phyloP scores from a whole-genome alignment of 2,888 invertebrate species.

The Lycaena phlaeas region DNA sequence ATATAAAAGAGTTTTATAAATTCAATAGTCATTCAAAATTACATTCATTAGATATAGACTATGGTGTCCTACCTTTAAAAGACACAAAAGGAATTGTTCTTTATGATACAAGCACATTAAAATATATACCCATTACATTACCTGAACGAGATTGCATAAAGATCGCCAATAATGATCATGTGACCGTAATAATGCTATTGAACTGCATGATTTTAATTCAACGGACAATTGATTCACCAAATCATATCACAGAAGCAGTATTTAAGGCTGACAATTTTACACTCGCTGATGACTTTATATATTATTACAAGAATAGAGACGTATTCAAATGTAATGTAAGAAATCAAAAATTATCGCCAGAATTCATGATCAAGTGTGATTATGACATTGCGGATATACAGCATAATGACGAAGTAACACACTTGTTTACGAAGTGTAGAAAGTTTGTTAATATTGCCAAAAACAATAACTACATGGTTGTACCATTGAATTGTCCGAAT shows the following conservation, averaged over 20 bases:
- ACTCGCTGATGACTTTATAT: slow-evolving; percentile 31
- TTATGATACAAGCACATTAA: slow-evolving; percentile 41
- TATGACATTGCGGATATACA: slow-evolving; percentile 48
- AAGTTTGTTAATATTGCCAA: slow-evolving; percentile 37
- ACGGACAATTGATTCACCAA: slow-evolving; percentile 31
- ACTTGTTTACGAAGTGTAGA: slow-evolving; percentile 48
- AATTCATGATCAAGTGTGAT: slow-evolving; percentile 34
- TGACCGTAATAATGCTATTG: slow-evolving; percentile 35
- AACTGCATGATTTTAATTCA: slow-evolving; percentile 41
- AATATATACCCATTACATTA: slow-evolving; percentile 43
- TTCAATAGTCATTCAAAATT: too few species aligned
- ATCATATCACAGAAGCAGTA: slow-evolving; percentile 34
- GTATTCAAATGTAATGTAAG: slow-evolving; percentile 38
- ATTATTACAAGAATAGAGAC: slow-evolving; percentile 39
- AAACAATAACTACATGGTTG: slow-evolving; percentile 24
- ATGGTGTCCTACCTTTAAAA: slow-evolving; percentile 43
- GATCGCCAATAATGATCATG: slow-evolving; percentile 41
- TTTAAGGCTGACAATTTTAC: slow-evolving; percentile 47
- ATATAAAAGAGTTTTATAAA: slow-evolving; percentile 40
- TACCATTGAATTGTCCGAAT: slow-evolving; percentile 34
- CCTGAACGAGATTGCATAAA: slow-evolving; percentile 40
- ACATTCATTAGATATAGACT: slow-evolving; percentile 37
- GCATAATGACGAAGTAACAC: slow-evolving; percentile 28
- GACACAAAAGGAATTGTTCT: slow-evolving; percentile 41
- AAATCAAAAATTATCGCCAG: slow-evolving; percentile 29